Evolutionary conservation across 2,113 vertebrate species (phyloP).

Genomic region (Neodontobutis hainanensis): DNA sequence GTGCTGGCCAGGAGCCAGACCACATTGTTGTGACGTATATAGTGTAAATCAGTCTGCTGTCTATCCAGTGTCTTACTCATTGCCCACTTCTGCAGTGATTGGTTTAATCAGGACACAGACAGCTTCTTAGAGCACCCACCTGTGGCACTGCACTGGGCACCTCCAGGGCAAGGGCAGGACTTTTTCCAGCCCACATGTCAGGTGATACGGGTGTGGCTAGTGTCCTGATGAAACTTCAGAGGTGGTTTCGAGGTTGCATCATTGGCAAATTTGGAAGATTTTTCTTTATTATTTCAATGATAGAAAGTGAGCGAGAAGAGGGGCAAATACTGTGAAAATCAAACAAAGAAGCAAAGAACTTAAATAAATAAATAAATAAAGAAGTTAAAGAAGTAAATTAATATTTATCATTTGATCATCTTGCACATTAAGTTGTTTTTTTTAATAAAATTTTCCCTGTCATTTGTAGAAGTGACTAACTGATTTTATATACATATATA

Average conservation of each 20-base stretch:
- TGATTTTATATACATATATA: too few relatives aligned
- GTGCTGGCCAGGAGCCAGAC: constrained; percentile 61
- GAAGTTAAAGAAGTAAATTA: too few relatives aligned
- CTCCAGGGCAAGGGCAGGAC: constrained; percentile 26
- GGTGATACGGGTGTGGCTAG: constrained; percentile 23
- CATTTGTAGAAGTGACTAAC: too few relatives aligned
- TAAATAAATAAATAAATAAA: not conserved
- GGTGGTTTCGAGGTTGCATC: constrained; percentile 52
- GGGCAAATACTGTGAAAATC: not conserved
- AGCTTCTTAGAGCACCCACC: constrained; percentile 54
- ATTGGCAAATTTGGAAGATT: constrained; percentile 34
- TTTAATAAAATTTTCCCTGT: too few relatives aligned
- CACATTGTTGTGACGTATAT: constrained; percentile 54
- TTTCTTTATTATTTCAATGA: not conserved
- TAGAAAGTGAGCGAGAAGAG: constrained; percentile 14
- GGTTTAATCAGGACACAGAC: constrained; percentile 36
- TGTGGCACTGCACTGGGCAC: constrained; percentile 46
- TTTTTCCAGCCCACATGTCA: constrained; percentile 52
- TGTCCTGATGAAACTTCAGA: constrained; percentile 60
- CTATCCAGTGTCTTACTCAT: constrained; percentile 58
- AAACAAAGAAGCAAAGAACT: constrained; percentile 13
- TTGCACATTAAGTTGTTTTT: too few relatives aligned
- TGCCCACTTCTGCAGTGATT: constrained; percentile 23
- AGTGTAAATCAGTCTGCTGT: constrained; percentile 38
- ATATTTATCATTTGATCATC: too few relatives aligned